Evolutionary conservation across 2,888 invertebrate genomes (phyloP).

Genomic region (Ormyrus pomaceus): DNA sequence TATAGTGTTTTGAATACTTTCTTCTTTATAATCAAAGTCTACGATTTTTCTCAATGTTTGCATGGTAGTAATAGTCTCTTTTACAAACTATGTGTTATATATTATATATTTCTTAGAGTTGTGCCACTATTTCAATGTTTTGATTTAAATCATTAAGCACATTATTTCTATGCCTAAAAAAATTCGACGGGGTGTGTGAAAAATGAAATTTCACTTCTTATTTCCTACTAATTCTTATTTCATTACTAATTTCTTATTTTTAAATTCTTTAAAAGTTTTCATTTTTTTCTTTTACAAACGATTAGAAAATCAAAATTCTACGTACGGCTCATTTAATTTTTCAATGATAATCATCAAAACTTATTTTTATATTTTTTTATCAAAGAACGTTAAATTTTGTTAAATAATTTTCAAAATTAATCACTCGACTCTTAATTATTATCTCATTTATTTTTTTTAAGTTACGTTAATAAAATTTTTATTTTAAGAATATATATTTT

Average conservation of each 20-base stretch:
- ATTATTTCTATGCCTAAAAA: not conserved
- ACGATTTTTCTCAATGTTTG: conserved; percentile 37
- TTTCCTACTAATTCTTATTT: not conserved
- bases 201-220: conserved; percentile 1
- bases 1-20: conserved; percentile 2
- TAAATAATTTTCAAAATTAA: too few relatives aligned
- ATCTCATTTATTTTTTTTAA: too few relatives aligned
- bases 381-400: too few relatives aligned
- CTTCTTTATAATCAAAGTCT: conserved; percentile 12
- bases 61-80: conserved; percentile 41
- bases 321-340: too few relatives aligned
- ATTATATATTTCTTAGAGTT: not conserved
- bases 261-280: too few relatives aligned
- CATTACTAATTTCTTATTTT: not conserved
- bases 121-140: conserved; percentile 1
- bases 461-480: too few relatives aligned
- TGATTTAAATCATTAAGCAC: not conserved
- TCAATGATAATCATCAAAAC: too few relatives aligned
- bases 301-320: too few relatives aligned
- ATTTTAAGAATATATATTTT: too few relatives aligned
- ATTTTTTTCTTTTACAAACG: not conserved
- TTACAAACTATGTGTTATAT: conserved; percentile 8
- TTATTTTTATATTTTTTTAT: too few relatives aligned
- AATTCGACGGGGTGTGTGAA: not conserved
- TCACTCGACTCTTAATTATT: too few relatives aligned